Conservation (phyloP, 2,888 invertebrate genomes). For the Meganola albula region DNA sequence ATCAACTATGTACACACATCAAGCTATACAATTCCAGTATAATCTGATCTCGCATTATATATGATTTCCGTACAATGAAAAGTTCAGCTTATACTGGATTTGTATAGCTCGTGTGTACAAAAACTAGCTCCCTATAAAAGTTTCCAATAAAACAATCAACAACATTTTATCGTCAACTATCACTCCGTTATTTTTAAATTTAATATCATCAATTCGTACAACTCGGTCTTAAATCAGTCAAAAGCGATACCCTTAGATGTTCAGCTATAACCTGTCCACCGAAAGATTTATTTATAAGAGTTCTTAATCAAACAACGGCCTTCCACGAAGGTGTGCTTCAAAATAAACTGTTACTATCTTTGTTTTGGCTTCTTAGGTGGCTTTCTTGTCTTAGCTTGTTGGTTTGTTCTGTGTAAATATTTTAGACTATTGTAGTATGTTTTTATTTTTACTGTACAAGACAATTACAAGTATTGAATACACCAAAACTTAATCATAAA, state of each 20-base stretch:
- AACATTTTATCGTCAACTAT: background rate
- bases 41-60: too few species aligned
- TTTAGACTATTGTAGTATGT: too few species aligned
- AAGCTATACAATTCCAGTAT: too few species aligned
- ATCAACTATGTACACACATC: too few species aligned
- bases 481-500: too few species aligned
- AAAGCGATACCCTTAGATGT: conserved; percentile 20
- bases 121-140: background rate
- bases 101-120: too few species aligned
- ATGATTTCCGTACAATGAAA: too few species aligned
- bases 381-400: conserved; percentile 40
- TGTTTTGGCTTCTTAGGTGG: conserved; percentile 68
- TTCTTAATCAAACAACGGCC: conserved; percentile 59
- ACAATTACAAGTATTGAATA: too few species aligned
- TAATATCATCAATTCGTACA: conserved; percentile 1
- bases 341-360: conserved; percentile 52
- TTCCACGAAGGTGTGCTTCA: conserved; percentile 52
- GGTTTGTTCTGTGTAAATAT: conserved; percentile 42
- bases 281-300: conserved; percentile 53
- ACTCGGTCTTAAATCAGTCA: conserved; percentile 11
- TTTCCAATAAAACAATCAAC: background rate
- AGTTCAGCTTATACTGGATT: too few species aligned
- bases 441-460: too few species aligned
- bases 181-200: background rate
- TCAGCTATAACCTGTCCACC: conserved; percentile 32